Percentiles rank a stretch among this genome's conserved stretches.
Conservation (phyloP, 2,797 vertebrate genomes). For the Catharus ustulatus region DNA sequence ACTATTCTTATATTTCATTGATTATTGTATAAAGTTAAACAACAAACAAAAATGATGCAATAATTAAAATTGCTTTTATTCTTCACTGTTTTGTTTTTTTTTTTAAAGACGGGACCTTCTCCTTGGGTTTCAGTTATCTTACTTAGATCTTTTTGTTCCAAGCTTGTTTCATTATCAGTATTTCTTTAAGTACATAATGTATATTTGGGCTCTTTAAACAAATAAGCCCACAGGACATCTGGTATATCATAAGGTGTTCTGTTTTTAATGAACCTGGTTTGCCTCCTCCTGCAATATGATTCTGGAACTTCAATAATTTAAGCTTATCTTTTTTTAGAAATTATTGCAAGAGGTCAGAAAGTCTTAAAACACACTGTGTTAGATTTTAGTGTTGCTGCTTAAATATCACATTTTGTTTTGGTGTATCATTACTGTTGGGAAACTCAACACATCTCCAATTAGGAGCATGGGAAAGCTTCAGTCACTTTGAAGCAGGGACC, state of each 20-base stretch:
- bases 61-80: background rate
- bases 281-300: background rate
- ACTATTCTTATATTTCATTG: background rate
- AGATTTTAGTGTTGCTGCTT: background rate
- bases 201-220: slow-evolving; percentile 2
- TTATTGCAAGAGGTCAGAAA: background rate
- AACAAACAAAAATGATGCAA: background rate
- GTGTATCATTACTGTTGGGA: background rate
- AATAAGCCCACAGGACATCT: background rate
- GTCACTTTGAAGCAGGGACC: background rate
- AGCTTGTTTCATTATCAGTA: background rate
- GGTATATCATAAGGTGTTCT: background rate
- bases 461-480: background rate
- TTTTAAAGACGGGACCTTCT: background rate
- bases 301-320: background rate
- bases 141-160: background rate
- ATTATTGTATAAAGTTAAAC: background rate
- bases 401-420: background rate
- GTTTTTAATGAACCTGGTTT: background rate
- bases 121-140: background rate
- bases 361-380: background rate
- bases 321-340: background rate
- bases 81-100: background rate
- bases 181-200: background rate
- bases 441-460: background rate